Base-by-base conservation (phyloP, 2,888 invertebrate genomes). In the Trachelus iudaicus region DNA sequence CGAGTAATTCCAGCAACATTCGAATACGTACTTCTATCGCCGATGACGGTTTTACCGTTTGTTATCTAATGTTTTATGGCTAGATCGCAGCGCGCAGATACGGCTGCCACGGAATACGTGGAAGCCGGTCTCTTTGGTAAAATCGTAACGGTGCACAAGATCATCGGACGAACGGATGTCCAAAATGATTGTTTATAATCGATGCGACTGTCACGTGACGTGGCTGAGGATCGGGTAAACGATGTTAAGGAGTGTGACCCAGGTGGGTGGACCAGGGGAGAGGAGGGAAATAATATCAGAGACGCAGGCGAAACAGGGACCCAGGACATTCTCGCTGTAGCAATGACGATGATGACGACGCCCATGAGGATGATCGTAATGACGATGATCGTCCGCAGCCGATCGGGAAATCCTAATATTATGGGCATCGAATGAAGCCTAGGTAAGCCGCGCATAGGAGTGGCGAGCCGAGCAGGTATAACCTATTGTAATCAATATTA, bases 401-500 rank as follows among this genome's bases (percentile, higher is more conserved):
- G 81, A 83, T 84, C 84, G 79, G 84, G 88, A 88, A 88, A 88
- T 88, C 87, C 88, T 88, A 88, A 88, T 87, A 88, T 87, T 84
- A 87, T 84, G 81, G 77, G 56, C 3, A 73, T 71, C 37, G 76
- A 71, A 82, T 81, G 81, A 81, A 83, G 78, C 83, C 83, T 76
- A 81, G 81, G 82, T 83, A 83, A 85, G 84, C 85, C 85, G n/a
- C 73, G 76, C 68, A 81, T 83, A 82, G 80, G 84, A 82, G 85
- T 85, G 87, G 86, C 84, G 86, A 86, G 83, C 86, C 85, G 86
- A 87, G 87, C 88, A 89, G 90, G 89, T 90, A 89, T 89, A 90
- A 90, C 89, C 90, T 86, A 90, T 90, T 90, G 90, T 90, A 91
- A 91, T 91, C 91, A 91, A 91, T 91, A 92, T 92, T 92, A 92